These are phyloP conservation scores for Catostylus mosaicus DNA, from an alignment of 30 jellyfish, hydroid and myxozoan genomes.

Conservation along the genomic window DNA sequence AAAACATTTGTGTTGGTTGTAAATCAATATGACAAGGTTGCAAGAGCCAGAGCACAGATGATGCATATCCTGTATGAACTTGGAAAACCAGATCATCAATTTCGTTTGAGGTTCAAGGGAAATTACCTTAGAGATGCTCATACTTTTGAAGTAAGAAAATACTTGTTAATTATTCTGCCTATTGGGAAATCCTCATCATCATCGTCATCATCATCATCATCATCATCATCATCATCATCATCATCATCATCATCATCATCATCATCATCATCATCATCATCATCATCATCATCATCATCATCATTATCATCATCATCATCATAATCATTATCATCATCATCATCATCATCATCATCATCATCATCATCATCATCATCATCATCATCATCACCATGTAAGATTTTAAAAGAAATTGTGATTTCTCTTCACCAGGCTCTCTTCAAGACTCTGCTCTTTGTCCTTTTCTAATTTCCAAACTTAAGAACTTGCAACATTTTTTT, in stretches of 20 bases:
- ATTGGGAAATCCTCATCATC: not conserved
- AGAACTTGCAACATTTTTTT: too few relatives aligned
- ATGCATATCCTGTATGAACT: slow-evolving; percentile 89
- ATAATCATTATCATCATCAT: not conserved
- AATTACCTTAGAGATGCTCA: slow-evolving; percentile 95
- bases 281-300: not conserved
- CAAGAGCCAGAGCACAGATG: slow-evolving; percentile 98
- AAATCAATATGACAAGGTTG: slow-evolving; percentile 81
- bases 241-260: not conserved
- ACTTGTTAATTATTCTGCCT: too few relatives aligned
- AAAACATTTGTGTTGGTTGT: slow-evolving; percentile 91
- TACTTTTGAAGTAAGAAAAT: slow-evolving; percentile 84
- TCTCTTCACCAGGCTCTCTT: too few relatives aligned
- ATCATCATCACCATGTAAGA: not conserved
- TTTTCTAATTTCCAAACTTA: too few relatives aligned
- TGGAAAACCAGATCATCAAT: slow-evolving; percentile 92
- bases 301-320: not conserved
- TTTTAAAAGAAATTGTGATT: not conserved
- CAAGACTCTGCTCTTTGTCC: too few relatives aligned
- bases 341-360: not conserved
- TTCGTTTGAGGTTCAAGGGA: slow-evolving; percentile 92
- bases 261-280: not conserved
- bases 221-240: not conserved
- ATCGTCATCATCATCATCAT: not conserved
- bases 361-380: slow-evolving; percentile 5